Evolutionary conservation across 2,113 vertebrate genomes (phyloP), one percentile per base, ranked within the genome.

Genomic region (Peromyscus californicus): DNA sequence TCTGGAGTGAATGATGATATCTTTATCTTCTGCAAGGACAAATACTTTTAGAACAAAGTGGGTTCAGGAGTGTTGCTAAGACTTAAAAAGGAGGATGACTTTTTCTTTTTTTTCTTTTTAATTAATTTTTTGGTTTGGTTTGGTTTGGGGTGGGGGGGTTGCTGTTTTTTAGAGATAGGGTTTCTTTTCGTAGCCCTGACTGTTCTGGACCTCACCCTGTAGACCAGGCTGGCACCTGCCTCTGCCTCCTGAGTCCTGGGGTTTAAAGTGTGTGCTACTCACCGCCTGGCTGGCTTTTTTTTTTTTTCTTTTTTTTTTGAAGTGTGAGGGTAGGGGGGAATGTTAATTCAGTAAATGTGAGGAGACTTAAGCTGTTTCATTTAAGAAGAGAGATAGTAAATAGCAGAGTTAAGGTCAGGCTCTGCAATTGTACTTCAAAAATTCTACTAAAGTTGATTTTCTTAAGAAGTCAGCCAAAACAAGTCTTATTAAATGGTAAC

Each of bases 321-420:
- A 57, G 39, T 86, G 8, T 89, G 51, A 51, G 51, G 16, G 61
- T 69, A 54, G 10, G 57, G 51, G n/a, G n/a, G 63, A 63, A 12
- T 57, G 51, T 65, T 84, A 82, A n/a, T 83, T 83, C 85, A 79
- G 65, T 87, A 97, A 29, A 59, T 75, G 16, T 82, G 42, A 57
- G 45, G n/a, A 89, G 11, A 88, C 17, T 67, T 83, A 85, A 72
- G 8, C 51, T 75, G 2, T 91, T 85, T 5, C 57, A 85, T 88
- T 48, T 19, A 31, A 93, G 70, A 89, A 84, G 84, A 82, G 29
- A 82, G 45, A 31, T 21, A 39, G 1, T 94, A 76, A 85, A 42
- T 69, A n/a, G 15, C 12, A 24, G 17, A 72, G 57, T 90, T 72
- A 74, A 95, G 72, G 13, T 13, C 31, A 83, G 45, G 7, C 5